Base-by-base conservation (phyloP, 1,140 invertebrate genomes). In the Chironomus striatipennis region DNA sequence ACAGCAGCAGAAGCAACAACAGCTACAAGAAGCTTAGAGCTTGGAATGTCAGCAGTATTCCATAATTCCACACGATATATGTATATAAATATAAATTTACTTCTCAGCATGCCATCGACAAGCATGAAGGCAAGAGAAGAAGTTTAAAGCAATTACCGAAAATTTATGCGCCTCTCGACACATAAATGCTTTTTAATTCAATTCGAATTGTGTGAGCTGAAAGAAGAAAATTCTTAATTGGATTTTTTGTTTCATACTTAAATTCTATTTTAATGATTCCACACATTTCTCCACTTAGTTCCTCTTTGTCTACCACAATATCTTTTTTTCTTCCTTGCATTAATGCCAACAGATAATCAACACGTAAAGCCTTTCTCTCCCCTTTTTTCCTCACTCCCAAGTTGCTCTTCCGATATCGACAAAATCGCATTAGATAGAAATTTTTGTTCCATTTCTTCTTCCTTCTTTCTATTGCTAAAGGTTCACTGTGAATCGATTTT, bases 101-200 rank as follows among this genome's bases (percentile, higher is more conserved):
- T 57, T 57, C 47, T 57, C 47, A 57, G 47, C 47, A 57, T 57
- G 47, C 47, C 47, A 57, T 57, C 47, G 47, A 57, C 47, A 57
- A 57, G 47, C 47, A 57, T 57, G 47, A 57, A 57, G 12, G 47
- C 12, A 57, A n/a, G 47, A 57, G 47, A 57, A n/a, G 24, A 34
- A 57, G 12, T 57, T 57, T 57, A 57, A 57, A 57, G 47, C 47
- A 57, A 57, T 57, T 57, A 57, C 47, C 47, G 47, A 57, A 57
- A 57, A 57, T 57, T 57, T 57, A 57, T 57, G 47, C 47, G 47
- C 47, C 47, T 57, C 47, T 57, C 47, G 47, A 57, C 47, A 57
- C 47, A n/a, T n/a, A 57, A 57, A 57, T 10, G 47, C 12, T 57
- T 57, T 57, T 57, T 57, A 57, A 57, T 57, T 57, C 47, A 57